A percentile compares a stretch with the other conserved stretches of the same genome.
These are phyloP conservation scores for Phyllotis vaccarum DNA, from an alignment of 2,797 vertebrate genomes.

Conservation along the genomic window DNA sequence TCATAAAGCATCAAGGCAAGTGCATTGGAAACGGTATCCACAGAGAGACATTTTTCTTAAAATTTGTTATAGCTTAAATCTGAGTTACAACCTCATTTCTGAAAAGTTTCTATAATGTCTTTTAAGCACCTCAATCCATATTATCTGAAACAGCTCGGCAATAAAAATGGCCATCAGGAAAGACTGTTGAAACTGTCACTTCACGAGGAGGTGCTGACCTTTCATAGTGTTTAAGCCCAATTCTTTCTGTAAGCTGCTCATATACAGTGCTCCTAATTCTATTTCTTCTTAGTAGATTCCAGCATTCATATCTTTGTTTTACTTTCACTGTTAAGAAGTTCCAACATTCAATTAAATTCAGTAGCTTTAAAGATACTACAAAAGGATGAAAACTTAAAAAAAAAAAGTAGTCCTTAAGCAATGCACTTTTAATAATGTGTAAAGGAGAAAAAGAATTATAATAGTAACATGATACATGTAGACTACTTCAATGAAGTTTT, in stretches of 20 bases:
- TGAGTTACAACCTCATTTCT: neutral
- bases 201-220: neutral
- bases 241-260: neutral
- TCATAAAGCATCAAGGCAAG: neutral
- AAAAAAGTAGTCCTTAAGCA: constrained; percentile 11
- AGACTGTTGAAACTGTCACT: neutral
- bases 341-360: neutral
- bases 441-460: neutral
- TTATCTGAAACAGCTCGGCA: neutral
- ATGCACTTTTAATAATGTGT: neutral
- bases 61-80: neutral
- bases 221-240: neutral
- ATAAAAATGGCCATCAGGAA: neutral
- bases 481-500: neutral
- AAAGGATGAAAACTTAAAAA: neutral
- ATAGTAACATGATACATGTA: neutral
- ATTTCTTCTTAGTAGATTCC: neutral
- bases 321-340: neutral
- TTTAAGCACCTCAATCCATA: neutral
- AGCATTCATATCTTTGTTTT: neutral
- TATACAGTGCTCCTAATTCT: neutral
- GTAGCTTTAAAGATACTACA: neutral
- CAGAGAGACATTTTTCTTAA: neutral
- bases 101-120: neutral
- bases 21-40: neutral